Conservation (phyloP, 2,113 vertebrate genomes). For the Bos taurus region ARS-UCD2.0 NC_037345.1:10474001-10474500, state of each 20-base stretch:
- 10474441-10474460: fast-evolving
- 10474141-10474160: constrained; percentile 72
- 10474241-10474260: fast-evolving
- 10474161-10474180: constrained; percentile 67
- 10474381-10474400: constrained; percentile 81
- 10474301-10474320: constrained; percentile 4
- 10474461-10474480: fast-evolving
- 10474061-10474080: neutral
- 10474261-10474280: fast-evolving
- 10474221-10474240: constrained; percentile 46
- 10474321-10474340: constrained; percentile 76
- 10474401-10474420: constrained; percentile 77
- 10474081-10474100: neutral
- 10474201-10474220: constrained; percentile 55
- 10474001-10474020: fast-evolving
- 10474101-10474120: neutral
- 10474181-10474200: constrained; percentile 56
- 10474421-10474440: neutral
- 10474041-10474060: fast-evolving
- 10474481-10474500: constrained; percentile 69
- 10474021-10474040: neutral
- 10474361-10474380: constrained; percentile 82
- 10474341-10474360: constrained; percentile 78
- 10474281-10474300: neutral
- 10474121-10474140: neutral